A percentile compares a stretch with the other conserved stretches of the same genome.
Conservation (phyloP, 2,113 vertebrate genomes). For the Sander lucioperca region DNA sequence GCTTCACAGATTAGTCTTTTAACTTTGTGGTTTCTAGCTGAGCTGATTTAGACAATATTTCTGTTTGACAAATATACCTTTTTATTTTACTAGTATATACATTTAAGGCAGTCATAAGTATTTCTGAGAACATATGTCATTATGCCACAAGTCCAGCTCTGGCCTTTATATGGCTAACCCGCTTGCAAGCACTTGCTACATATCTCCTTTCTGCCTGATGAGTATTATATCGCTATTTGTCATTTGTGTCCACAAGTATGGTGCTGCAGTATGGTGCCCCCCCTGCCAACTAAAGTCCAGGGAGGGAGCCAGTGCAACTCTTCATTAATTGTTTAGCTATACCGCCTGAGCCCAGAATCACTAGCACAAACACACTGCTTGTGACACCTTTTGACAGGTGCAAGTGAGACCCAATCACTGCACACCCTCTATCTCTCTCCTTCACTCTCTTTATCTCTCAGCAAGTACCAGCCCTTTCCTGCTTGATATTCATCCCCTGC, state of each 20-base stretch:
- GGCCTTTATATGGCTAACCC: neutral
- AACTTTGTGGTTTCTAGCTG: neutral
- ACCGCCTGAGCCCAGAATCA: slow-evolving; percentile 9
- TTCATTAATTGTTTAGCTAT: slow-evolving; percentile 37
- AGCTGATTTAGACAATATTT: neutral
- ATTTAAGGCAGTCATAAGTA: neutral
- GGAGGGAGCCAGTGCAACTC: slow-evolving; percentile 18
- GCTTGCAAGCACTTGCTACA: neutral
- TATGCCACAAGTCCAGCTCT: neutral
- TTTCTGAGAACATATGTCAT: neutral
- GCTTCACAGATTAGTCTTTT: neutral
- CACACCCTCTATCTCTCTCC: neutral
- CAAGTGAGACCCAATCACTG: neutral
- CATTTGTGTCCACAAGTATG: neutral
- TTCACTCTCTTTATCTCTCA: slow-evolving; percentile 5
- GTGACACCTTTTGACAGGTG: slow-evolving; percentile 19
- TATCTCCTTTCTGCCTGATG: neutral
- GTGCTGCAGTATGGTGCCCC: too few relatives aligned
- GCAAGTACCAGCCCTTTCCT: slow-evolving; percentile 22
- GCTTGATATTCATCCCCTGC: slow-evolving; percentile 46
- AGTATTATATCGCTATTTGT: neutral
- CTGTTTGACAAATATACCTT: neutral
- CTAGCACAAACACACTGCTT: neutral
- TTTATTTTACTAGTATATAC: neutral
- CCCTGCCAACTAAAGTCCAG: slow-evolving; percentile 34